These are phyloP conservation scores for Potamarius usumacintae DNA, from an alignment of 2,113 vertebrate species.

Conservation along the genomic window DNA sequence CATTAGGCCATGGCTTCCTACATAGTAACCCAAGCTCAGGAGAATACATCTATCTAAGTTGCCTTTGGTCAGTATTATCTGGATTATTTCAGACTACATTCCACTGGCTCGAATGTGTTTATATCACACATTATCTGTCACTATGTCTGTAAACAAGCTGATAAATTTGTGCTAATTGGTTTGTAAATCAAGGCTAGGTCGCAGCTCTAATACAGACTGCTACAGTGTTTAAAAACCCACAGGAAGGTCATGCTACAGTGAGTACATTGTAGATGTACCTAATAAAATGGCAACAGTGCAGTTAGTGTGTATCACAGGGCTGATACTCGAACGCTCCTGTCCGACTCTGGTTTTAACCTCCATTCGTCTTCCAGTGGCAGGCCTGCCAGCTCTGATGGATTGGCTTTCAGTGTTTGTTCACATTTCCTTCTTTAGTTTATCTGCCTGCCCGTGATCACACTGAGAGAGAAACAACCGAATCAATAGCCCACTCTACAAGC, in stretches of 20 bases:
- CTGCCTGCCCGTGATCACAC: not conserved
- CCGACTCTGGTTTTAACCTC: slow-evolving; percentile 4
- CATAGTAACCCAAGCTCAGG: not conserved
- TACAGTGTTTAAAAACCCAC: not conserved
- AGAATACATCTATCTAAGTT: not conserved
- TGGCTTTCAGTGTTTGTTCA: slow-evolving; percentile 27
- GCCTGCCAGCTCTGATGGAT: slow-evolving; percentile 13
- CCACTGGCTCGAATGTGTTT: not conserved
- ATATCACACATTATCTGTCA: not conserved
- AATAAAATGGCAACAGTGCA: not conserved
- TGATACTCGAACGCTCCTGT: not conserved
- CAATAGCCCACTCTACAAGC: slow-evolving; percentile 4
- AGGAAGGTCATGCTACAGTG: not conserved
- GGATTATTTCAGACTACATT: not conserved
- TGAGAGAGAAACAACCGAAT: not conserved
- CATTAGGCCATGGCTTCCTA: too few species aligned
- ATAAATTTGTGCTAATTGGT: slow-evolving; percentile 42
- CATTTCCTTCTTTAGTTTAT: slow-evolving; percentile 30
- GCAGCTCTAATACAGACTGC: slow-evolving; percentile 15
- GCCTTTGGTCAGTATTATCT: not conserved
- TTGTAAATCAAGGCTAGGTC: slow-evolving; percentile 38
- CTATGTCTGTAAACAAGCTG: not conserved
- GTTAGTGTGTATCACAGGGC: not conserved
- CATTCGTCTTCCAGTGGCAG: slow-evolving; percentile 13
- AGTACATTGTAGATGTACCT: not conserved